Base-by-base conservation (phyloP, 2,888 invertebrate genomes). In the Dolichomitus sp. region DNA sequence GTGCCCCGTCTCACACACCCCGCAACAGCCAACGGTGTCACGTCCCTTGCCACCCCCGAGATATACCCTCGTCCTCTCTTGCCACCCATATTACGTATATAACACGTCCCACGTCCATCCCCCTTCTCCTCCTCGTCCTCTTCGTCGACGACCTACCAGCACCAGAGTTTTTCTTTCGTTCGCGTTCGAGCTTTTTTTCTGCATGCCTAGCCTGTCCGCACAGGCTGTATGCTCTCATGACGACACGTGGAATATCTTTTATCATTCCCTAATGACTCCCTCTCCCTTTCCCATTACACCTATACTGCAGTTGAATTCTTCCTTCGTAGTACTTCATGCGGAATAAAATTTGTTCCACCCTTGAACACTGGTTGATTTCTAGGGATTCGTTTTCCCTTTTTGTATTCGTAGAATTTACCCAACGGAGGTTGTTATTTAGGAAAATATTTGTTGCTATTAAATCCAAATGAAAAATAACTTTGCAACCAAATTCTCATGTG, bases 21-120 rank as follows among this genome's bases (percentile, higher is more conserved):
- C 72, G 68, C 74, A 61, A 45, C 78, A 81, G 76, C 84, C 82
- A 79, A 81, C 83, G 74, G 72, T 80, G 80, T 80, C 83, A 85
- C 81, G 77, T 84, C 72, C 78, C 54, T 76, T 57, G 48, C 76
- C 77, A 83, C 63, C 83, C 80, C 80, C 77, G 82, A 80, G 79
- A 76, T 73, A 80, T 57, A 59, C 57, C 61, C 75, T 40, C 74
- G 57, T 73, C 54, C 59, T 54, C 69, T 68, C 66, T 73, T 40
- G 68, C 73, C 78, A 81, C 69, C 77, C 81, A 73, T 73, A 77
- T 78, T 81, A 73, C 77, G 78, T 78, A 82, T 79, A 82, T 82
- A 82, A 78, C 82, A 78, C 82, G 72, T 72, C 72, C 72, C 61
- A 79, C 82, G 82, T 79, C 80, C 75, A 79, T 75, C 61, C 81